Percentiles rank a stretch among this genome's conserved stretches.
Evolutionary conservation across 2,113 vertebrate species (phyloP).

Genomic region (Solea senegalensis): DNA sequence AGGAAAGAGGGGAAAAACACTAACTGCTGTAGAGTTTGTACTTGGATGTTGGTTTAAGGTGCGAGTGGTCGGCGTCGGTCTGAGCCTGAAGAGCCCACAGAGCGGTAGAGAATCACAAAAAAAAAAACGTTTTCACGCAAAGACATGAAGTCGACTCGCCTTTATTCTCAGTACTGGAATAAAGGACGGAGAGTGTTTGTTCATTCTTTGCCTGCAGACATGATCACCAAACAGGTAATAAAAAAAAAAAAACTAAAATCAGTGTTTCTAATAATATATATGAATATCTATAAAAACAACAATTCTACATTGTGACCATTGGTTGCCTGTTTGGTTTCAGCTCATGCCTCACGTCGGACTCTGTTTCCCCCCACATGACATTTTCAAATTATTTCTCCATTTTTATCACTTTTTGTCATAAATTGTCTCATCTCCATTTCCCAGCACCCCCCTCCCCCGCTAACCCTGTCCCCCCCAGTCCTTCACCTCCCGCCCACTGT

Average conservation of each 20-base stretch:
- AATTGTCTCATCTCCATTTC: constrained; percentile 79
- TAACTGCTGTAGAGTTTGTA: constrained; percentile 66
- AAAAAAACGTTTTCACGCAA: constrained; percentile 57
- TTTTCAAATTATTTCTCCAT: constrained; percentile 66
- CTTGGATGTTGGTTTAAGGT: constrained; percentile 37
- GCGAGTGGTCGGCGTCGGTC: too few relatives aligned
- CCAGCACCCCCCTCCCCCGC: constrained; percentile 75
- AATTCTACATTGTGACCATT: constrained; percentile 1
- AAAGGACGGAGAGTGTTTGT: constrained; percentile 53
- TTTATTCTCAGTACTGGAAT: constrained; percentile 62
- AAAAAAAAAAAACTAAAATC: neutral
- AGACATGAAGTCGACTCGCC: constrained; percentile 68
- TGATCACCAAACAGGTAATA: constrained; percentile 66
- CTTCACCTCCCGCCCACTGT: constrained; percentile 62
- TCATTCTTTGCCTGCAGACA: constrained; percentile 77
- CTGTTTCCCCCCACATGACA: constrained; percentile 65
- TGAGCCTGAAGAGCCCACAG: constrained; percentile 64
- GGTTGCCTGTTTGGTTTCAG: constrained; percentile 63
- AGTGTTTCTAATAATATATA: neutral
- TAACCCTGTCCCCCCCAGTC: constrained; percentile 4
- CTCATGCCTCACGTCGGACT: constrained; percentile 64
- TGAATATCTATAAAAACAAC: neutral
- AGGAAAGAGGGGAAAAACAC: constrained; percentile 71
- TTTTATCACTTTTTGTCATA: constrained; percentile 64
- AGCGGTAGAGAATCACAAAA: constrained; percentile 77